Evolutionary conservation across 2,797 vertebrate species (phyloP).

Genomic region (Staurois parvus): DNA sequence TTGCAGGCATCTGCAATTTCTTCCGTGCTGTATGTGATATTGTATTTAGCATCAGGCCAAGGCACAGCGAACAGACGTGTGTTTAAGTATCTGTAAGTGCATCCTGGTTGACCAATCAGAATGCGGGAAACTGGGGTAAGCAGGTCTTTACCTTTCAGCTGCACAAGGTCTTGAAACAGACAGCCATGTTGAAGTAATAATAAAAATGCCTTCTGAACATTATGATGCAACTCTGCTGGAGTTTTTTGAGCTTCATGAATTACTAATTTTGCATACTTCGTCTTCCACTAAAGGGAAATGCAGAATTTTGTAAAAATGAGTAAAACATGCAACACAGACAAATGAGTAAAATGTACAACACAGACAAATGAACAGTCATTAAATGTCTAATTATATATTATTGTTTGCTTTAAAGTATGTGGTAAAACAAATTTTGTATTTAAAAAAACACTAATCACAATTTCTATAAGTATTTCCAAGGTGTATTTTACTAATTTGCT

Average conservation of each 20-base stretch:
- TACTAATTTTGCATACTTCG: conserved; percentile 88
- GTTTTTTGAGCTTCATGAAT: conserved; percentile 80
- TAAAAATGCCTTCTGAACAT: conserved; percentile 84
- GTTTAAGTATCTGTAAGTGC: conserved; percentile 94
- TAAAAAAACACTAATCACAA: too few species aligned
- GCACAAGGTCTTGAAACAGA: conserved; percentile 90
- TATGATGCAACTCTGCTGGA: conserved; percentile 82
- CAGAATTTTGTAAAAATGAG: neutral
- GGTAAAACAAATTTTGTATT: too few species aligned
- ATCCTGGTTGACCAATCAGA: conserved; percentile 90
- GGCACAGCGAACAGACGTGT: conserved; percentile 95
- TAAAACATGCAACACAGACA: neutral
- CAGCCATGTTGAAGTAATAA: conserved; percentile 81
- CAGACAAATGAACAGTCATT: too few species aligned
- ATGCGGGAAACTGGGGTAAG: conserved; percentile 90
- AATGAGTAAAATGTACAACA: neutral
- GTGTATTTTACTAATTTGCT: too few species aligned
- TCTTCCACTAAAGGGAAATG: conserved; percentile 84
- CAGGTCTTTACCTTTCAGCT: conserved; percentile 91
- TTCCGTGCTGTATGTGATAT: conserved; percentile 79
- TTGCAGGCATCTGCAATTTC: conserved; percentile 86
- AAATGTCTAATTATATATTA: too few species aligned
- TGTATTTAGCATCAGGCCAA: conserved; percentile 83
- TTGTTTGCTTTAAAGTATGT: too few species aligned
- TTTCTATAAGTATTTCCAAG: too few species aligned